Conservation (phyloP, 2,797 vertebrate species). For the Typhlichthys eigenmanni region DNA sequence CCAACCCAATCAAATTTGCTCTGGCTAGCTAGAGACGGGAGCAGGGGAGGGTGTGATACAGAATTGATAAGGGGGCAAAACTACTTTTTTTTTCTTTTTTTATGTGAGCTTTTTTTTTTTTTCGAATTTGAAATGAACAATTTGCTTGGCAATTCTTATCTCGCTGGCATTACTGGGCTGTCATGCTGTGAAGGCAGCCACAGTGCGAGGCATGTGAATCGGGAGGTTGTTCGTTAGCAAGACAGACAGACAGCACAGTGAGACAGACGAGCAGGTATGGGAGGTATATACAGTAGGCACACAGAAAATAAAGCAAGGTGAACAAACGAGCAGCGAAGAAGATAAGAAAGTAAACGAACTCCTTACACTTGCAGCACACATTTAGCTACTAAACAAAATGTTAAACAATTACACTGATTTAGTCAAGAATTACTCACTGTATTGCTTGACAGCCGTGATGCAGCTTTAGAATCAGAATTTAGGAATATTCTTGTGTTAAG, state of each 20-base stretch:
- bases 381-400: too few relatives aligned
- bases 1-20: slow-evolving; percentile 80
- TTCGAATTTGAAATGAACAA: slow-evolving; percentile 73
- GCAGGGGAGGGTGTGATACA: slow-evolving; percentile 60
- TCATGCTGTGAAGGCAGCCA: slow-evolving; percentile 64
- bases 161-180: slow-evolving; percentile 73
- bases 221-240: slow-evolving; percentile 28
- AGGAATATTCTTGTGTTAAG: too few relatives aligned
- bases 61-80: slow-evolving; percentile 62
- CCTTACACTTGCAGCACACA: too few relatives aligned
- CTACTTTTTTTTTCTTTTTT: slow-evolving; percentile 40
- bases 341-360: too few relatives aligned
- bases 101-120: slow-evolving; percentile 57
- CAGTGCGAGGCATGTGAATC: slow-evolving; percentile 48
- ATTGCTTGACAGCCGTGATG: too few relatives aligned
- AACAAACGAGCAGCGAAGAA: slow-evolving; percentile 15
- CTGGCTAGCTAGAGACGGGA: slow-evolving; percentile 65
- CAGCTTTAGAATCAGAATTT: too few relatives aligned
- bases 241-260: slow-evolving; percentile 26
- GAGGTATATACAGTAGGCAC: slow-evolving; percentile 32
- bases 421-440: too few relatives aligned
- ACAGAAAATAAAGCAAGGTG: slow-evolving; percentile 31
- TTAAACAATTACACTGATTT: too few relatives aligned
- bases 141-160: slow-evolving; percentile 74
- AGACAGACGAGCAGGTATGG: slow-evolving; percentile 30